A percentile compares a stretch with the other conserved stretches of the same genome.
These are phyloP conservation scores for Gymnocheta viridis DNA, from an alignment of 2,888 invertebrate species.

Conservation along the genomic window DNA sequence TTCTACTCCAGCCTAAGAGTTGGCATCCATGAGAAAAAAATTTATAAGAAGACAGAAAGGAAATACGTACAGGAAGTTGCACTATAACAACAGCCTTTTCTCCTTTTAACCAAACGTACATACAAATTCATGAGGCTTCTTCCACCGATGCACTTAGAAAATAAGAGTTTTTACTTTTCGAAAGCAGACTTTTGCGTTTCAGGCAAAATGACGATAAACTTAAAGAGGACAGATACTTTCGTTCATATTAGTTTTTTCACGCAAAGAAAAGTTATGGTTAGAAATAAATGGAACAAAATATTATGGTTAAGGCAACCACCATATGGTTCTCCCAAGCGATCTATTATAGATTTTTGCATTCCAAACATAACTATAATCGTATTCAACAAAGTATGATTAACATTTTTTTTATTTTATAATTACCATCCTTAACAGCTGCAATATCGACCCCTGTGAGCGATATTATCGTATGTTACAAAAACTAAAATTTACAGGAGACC, in stretches of 20 bases:
- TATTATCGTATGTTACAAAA: no score
- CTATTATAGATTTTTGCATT: no score
- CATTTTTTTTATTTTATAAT: no score
- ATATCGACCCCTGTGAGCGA: no score
- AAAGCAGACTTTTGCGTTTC: neutral
- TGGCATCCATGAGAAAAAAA: conserved; percentile 31
- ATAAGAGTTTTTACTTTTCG: conserved; percentile 16
- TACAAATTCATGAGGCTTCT: conserved; percentile 8
- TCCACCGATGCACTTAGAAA: conserved; percentile 17
- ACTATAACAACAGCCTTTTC: conserved; percentile 57
- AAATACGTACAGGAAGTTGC: conserved; percentile 68
- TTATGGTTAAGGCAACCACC: no score
- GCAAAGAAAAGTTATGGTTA: no score
- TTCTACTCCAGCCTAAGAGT: neutral
- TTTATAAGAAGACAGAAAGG: conserved; percentile 62
- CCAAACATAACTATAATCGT: no score
- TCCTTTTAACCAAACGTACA: neutral
- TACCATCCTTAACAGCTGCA: no score
- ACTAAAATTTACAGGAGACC: no score
- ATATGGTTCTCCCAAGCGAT: no score
- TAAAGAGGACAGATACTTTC: neutral
- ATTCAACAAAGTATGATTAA: no score
- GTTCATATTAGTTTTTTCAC: neutral
- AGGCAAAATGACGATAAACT: conserved; percentile 42
- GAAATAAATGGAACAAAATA: no score